Conservation (phyloP, 2,113 vertebrate genomes). For the Sisor rabdophorus region DNA sequence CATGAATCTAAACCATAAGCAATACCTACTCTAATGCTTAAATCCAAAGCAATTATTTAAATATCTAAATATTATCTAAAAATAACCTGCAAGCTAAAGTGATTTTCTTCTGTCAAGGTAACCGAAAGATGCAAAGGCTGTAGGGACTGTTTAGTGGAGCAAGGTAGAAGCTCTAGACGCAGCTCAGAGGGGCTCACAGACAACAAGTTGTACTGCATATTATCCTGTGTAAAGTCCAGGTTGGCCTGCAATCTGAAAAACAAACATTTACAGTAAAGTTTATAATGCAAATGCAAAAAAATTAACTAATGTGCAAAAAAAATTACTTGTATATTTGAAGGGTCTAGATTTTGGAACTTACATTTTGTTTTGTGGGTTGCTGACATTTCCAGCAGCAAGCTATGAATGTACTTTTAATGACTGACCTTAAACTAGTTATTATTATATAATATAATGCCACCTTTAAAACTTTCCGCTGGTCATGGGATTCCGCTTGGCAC, state of each 20-base stretch:
- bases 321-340: neutral
- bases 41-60: no score
- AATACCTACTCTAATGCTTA: neutral
- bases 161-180: slow-evolving; percentile 60
- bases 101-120: slow-evolving; percentile 52
- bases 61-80: no score
- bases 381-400: neutral
- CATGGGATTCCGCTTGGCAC: neutral
- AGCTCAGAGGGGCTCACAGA: slow-evolving; percentile 58
- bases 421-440: neutral
- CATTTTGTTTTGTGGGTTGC: neutral
- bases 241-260: slow-evolving; percentile 56
- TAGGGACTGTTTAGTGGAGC: slow-evolving; percentile 41
- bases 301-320: neutral
- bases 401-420: neutral
- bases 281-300: neutral
- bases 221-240: slow-evolving; percentile 33
- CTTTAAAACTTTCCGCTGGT: neutral
- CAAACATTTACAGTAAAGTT: neutral
- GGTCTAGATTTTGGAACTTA: no score
- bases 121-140: slow-evolving; percentile 58
- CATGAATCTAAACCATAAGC: neutral
- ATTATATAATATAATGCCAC: neutral
- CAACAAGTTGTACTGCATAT: slow-evolving; percentile 58
- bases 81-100: slow-evolving; percentile 63